phyloP scores from a whole-genome alignment of 1,140 invertebrate species.

The Eriocheir sinensis region DNA sequence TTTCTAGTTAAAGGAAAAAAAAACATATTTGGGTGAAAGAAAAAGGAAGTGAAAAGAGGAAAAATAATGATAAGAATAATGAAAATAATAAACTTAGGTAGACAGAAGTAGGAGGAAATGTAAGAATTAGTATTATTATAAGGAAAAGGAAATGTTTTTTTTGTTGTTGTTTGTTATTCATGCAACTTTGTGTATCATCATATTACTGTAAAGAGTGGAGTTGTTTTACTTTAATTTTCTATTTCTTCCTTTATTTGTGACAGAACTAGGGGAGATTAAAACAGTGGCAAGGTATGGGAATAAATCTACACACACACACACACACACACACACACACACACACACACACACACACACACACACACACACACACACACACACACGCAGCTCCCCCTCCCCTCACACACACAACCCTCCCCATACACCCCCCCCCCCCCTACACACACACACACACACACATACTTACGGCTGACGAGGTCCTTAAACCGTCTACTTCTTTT shows the following conservation, averaged over 20 bases:
- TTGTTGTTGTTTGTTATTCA: conserved; percentile 22
- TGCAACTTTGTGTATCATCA: neutral
- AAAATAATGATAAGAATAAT: too few relatives aligned
- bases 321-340: conserved; percentile 34
- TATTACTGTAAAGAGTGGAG: too few relatives aligned
- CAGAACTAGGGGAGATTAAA: neutral
- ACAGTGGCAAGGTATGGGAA: neutral
- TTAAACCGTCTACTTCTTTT: conserved; percentile 65
- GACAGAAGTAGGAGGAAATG: too few relatives aligned
- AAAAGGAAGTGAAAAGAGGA: too few relatives aligned
- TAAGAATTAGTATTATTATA: too few relatives aligned
- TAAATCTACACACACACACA: neutral
- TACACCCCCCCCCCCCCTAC: neutral
- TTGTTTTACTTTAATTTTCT: too few relatives aligned
- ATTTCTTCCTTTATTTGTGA: too few relatives aligned
- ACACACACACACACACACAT: conserved; percentile 27
- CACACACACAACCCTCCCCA: neutral
- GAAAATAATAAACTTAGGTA: too few relatives aligned
- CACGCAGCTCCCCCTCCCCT: neutral
- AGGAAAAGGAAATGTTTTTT: too few relatives aligned
- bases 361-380: neutral
- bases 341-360: neutral
- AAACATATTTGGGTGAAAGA: too few relatives aligned
- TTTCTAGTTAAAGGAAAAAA: too few relatives aligned
- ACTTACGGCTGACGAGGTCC: conserved; percentile 70